A percentile compares a stretch with the other conserved stretches of the same genome.
Evolutionary conservation across 2,797 vertebrate genomes (phyloP).

Genomic region (Argya squamiceps): DNA sequence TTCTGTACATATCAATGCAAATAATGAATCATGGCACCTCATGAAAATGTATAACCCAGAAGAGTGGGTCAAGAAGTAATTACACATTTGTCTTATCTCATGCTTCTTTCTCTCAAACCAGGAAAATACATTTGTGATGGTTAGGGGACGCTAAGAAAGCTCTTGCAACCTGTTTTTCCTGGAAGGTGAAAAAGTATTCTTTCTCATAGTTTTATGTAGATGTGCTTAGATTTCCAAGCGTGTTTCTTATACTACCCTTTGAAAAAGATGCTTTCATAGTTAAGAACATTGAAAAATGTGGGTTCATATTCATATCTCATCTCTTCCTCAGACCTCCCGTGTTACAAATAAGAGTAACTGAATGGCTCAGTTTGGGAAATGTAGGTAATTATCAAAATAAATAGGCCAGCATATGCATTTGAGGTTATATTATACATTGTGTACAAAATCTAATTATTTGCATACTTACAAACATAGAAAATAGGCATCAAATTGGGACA

Average conservation of each 20-base stretch:
- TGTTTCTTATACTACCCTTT: neutral
- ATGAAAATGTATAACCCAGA: conserved; percentile 80
- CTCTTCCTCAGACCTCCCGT: neutral
- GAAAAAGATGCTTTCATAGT: neutral
- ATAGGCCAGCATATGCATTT: neutral
- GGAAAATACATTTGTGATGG: conserved; percentile 46
- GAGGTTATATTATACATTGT: neutral
- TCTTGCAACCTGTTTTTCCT: conserved; percentile 27
- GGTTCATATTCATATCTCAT: neutral
- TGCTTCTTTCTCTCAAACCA: conserved; percentile 74
- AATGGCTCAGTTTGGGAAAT: neutral
- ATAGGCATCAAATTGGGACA: neutral
- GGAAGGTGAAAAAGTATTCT: neutral
- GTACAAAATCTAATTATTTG: neutral
- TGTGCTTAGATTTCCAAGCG: neutral
- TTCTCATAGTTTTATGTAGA: neutral
- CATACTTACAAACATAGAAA: neutral
- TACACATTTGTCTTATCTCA: conserved; percentile 80
- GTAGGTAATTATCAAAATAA: neutral
- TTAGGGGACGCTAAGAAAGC: conserved; percentile 6
- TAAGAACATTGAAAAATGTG: neutral
- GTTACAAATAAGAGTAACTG: neutral
- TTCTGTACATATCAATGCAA: conserved; percentile 78
- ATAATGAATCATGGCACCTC: conserved; percentile 80
- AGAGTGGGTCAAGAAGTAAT: conserved; percentile 80